These are phyloP conservation scores for Harpagifer antarcticus DNA, from an alignment of 2,797 vertebrate species.

Conservation along the genomic window DNA sequence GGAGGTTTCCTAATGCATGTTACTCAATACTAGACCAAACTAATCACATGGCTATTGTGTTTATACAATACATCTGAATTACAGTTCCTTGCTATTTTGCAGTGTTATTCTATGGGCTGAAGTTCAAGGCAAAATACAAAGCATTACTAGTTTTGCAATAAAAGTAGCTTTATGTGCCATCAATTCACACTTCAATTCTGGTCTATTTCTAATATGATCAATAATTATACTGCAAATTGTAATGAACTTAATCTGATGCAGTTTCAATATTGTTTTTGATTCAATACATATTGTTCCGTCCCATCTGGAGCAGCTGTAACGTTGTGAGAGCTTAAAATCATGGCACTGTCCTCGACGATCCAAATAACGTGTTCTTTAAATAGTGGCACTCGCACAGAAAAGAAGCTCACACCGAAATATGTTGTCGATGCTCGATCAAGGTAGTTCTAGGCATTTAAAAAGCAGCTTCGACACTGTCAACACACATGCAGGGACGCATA, in stretches of 20 bases:
- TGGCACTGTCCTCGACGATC: constrained; percentile 11
- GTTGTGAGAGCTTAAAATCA: constrained; percentile 7
- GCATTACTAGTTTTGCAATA: constrained; percentile 13
- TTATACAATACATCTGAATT: constrained; percentile 1
- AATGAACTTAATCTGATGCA: neutral
- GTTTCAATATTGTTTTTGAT: no score
- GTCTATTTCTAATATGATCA: constrained; percentile 2
- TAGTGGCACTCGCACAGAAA: constrained; percentile 11
- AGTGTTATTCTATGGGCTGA: neutral
- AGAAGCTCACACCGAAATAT: neutral
- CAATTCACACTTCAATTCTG: neutral
- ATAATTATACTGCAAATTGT: constrained; percentile 8
- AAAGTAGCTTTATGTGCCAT: constrained; percentile 23
- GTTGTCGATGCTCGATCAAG: neutral
- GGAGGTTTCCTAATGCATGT: neutral
- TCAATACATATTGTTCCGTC: neutral
- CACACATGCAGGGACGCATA: neutral
- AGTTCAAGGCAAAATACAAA: constrained; percentile 13
- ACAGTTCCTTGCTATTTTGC: neutral
- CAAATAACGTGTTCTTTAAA: constrained; percentile 34
- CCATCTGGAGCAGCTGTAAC: neutral
- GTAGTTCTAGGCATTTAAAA: neutral
- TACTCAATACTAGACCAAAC: constrained; percentile 12
- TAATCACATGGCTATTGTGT: constrained; percentile 11
- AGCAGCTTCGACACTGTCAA: neutral